Evolutionary conservation across 1,140 invertebrate species (phyloP).

Genomic region (Teleopsis dalmanni): DNA sequence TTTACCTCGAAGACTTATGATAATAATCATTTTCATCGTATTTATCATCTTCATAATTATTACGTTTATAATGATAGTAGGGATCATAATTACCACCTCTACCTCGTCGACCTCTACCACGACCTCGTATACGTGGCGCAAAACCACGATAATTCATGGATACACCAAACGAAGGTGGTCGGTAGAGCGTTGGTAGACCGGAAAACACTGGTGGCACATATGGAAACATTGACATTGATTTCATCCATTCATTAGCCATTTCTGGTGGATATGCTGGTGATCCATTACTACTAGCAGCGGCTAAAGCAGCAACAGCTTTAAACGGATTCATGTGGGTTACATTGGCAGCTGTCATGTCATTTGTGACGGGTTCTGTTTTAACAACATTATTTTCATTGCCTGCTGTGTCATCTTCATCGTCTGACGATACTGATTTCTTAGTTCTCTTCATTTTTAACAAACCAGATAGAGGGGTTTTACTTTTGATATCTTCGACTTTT

Average conservation of each 20-base stretch:
- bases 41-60: conserved; percentile 19
- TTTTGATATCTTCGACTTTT: conserved; percentile 50
- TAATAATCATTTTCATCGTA: conserved; percentile 23
- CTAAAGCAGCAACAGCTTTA: conserved; percentile 14
- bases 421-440: conserved; percentile 3
- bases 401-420: conserved; percentile 2
- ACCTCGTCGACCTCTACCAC: conserved; percentile 21
- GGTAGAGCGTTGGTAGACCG: conserved; percentile 23
- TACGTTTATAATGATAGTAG: conserved; percentile 27
- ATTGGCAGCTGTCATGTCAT: conserved; percentile 15
- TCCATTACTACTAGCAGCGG: conserved; percentile 2
- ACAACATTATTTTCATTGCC: conserved; percentile 7
- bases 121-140: conserved; percentile 25
- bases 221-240: conserved; percentile 36
- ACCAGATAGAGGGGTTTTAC: conserved; percentile 44
- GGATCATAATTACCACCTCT: conserved; percentile 28
- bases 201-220: conserved; percentile 32
- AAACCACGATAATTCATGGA: conserved; percentile 34
- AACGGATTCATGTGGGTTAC: conserved; percentile 14
- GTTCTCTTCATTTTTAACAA: conserved; percentile 25
- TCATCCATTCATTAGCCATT: conserved; percentile 38
- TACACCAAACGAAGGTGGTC: conserved; percentile 25
- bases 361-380: conserved; percentile 3
- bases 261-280: conserved; percentile 24
- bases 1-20: conserved; percentile 15